Conservation (phyloP, 2,113 vertebrate genomes). For the Donacobius atricapilla region DNA sequence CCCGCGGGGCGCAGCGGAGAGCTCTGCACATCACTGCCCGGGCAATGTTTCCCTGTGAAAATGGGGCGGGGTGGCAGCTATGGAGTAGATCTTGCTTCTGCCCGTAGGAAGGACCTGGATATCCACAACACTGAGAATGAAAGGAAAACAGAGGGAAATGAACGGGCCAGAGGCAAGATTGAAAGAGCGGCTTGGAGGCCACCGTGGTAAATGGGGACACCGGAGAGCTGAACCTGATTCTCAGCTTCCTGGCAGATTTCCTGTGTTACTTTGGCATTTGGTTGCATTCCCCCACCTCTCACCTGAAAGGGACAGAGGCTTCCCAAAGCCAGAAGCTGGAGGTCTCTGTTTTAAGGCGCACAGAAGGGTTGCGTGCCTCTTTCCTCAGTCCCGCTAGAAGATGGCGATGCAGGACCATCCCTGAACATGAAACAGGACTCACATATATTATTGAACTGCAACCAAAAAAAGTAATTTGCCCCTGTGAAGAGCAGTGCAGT, state of each 20-base stretch:
- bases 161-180: neutral
- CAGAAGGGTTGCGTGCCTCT: neutral
- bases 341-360: neutral
- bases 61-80: rapidly evolving
- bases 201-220: neutral
- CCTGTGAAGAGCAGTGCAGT: neutral
- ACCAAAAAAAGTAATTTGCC: neutral
- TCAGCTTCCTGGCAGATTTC: neutral
- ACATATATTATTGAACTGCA: rapidly evolving
- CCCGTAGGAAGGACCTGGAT: neutral
- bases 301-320: neutral
- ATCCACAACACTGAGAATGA: neutral
- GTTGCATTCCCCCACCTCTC: neutral
- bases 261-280: neutral
- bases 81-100: neutral
- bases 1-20: rapidly evolving
- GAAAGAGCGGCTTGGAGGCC: neutral
- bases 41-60: neutral
- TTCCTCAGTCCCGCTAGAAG: rapidly evolving
- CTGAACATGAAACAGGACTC: neutral
- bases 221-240: neutral
- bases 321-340: neutral
- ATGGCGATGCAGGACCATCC: neutral
- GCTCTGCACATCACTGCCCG: neutral
- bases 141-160: neutral